Conservation (phyloP, 1,140 invertebrate genomes). For the Drosophila elegans region DNA sequence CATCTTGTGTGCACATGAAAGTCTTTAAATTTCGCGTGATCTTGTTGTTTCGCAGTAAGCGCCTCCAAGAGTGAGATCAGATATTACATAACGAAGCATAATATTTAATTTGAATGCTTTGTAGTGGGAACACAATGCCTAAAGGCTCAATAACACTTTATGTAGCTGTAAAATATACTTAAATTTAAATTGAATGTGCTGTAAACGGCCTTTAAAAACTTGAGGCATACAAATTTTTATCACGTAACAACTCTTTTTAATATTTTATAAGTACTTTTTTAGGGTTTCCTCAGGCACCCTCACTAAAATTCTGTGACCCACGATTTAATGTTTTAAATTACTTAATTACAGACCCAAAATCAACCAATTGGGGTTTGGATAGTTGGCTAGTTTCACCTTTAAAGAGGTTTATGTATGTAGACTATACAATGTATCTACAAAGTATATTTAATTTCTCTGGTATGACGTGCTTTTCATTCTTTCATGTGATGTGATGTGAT, state of each 20-base stretch:
- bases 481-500: conserved; percentile 11
- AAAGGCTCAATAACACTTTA: background rate
- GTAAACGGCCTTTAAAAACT: no score
- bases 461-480: conserved; percentile 26
- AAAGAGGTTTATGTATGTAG: conserved; percentile 10
- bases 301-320: background rate
- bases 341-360: conserved; percentile 1
- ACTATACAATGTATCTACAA: conserved; percentile 25
- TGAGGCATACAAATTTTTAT: no score
- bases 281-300: background rate
- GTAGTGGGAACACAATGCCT: background rate
- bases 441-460: conserved; percentile 12
- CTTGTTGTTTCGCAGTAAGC: conserved; percentile 7
- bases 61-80: conserved; percentile 1
- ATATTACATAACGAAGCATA: conserved; percentile 7
- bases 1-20: conserved; percentile 9
- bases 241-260: no score
- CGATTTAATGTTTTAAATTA: background rate
- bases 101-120: background rate
- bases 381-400: conserved; percentile 2
- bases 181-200: no score
- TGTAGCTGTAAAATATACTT: background rate
- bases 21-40: conserved; percentile 13
- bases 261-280: no score
- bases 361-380: conserved; percentile 8